Percentiles rank a stretch among this genome's conserved stretches.
Evolutionary conservation across 2,888 invertebrate species (phyloP).

Genomic region (Cybosia mesomella): DNA sequence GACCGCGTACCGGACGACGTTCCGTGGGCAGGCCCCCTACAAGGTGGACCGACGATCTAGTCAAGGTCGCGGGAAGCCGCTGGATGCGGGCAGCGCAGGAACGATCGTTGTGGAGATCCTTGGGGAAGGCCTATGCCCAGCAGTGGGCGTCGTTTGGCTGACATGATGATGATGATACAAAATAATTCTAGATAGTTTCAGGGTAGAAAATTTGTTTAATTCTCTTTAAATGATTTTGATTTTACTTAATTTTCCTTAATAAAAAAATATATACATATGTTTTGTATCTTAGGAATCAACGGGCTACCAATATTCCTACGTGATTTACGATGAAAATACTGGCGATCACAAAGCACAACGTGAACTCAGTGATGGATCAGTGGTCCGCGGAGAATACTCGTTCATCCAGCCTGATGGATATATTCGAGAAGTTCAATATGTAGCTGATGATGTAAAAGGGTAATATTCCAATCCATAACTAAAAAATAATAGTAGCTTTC

Average conservation of each 20-base stretch:
- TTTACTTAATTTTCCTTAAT: neutral
- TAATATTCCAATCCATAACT: conserved; percentile 41
- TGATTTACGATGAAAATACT: conserved; percentile 84
- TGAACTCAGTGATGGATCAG: conserved; percentile 84
- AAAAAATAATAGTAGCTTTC: too few species aligned
- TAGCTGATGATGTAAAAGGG: conserved; percentile 85
- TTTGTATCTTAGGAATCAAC: conserved; percentile 58
- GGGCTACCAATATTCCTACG: conserved; percentile 82
- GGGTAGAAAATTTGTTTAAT: neutral
- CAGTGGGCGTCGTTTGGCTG: too few species aligned
- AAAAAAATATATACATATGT: neutral
- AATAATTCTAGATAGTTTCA: neutral
- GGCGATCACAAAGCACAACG: conserved; percentile 85
- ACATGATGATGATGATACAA: too few species aligned
- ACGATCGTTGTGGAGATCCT: too few species aligned
- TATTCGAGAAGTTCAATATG: conserved; percentile 83
- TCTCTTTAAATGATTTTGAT: neutral
- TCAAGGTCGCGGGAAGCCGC: too few species aligned
- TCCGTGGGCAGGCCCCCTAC: too few species aligned
- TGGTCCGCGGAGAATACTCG: conserved; percentile 84
- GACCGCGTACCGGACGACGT: too few species aligned
- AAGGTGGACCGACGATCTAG: too few species aligned
- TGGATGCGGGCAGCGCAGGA: too few species aligned
- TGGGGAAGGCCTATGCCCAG: too few species aligned
- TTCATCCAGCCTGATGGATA: conserved; percentile 86